Percentiles rank a stretch among this genome's conserved stretches.
These are phyloP conservation scores for Silvanus unidentatus DNA, from an alignment of 2,888 invertebrate genomes.

Conservation along the genomic window DNA sequence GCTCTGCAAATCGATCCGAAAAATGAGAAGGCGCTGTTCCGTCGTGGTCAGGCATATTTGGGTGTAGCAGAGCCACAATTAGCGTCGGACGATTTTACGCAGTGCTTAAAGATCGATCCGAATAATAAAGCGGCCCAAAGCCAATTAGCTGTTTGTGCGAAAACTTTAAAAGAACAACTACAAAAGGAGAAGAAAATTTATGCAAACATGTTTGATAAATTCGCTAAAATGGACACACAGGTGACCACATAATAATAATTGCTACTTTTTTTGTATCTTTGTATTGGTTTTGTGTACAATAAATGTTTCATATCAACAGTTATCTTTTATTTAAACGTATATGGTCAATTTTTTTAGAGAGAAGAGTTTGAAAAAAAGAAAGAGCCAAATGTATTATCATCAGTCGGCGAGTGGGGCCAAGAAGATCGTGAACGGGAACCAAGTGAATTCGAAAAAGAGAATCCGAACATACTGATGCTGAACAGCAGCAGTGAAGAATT, in stretches of 20 bases:
- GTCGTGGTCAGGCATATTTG: slow-evolving; percentile 76
- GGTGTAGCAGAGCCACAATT: slow-evolving; percentile 69
- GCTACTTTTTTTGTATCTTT: slow-evolving; percentile 2
- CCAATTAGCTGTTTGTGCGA: slow-evolving; percentile 66
- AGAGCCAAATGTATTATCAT: slow-evolving; percentile 68
- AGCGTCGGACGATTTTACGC: slow-evolving; percentile 73
- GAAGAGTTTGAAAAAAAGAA: slow-evolving; percentile 63
- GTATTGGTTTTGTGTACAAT: neutral
- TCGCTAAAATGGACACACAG: slow-evolving; percentile 74
- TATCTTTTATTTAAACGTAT: neutral
- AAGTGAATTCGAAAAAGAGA: slow-evolving; percentile 71
- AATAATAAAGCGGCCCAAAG: slow-evolving; percentile 83
- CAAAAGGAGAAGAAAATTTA: slow-evolving; percentile 81
- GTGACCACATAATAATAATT: slow-evolving; percentile 44
- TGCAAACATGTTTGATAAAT: slow-evolving; percentile 93
- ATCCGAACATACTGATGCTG: slow-evolving; percentile 70
- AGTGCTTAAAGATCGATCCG: slow-evolving; percentile 71
- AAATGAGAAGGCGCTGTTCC: slow-evolving; percentile 86
- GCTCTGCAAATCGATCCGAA: slow-evolving; percentile 67
- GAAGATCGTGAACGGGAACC: slow-evolving; percentile 65
- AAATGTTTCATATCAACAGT: neutral
- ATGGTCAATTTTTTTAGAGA: slow-evolving; percentile 50
- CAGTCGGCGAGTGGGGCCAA: slow-evolving; percentile 68
- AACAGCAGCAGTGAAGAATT: slow-evolving; percentile 70
- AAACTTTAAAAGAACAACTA: slow-evolving; percentile 67